Evolutionary conservation across 2,113 vertebrate species (phyloP).

Genomic region (Chroicocephalus ridibundus): DNA sequence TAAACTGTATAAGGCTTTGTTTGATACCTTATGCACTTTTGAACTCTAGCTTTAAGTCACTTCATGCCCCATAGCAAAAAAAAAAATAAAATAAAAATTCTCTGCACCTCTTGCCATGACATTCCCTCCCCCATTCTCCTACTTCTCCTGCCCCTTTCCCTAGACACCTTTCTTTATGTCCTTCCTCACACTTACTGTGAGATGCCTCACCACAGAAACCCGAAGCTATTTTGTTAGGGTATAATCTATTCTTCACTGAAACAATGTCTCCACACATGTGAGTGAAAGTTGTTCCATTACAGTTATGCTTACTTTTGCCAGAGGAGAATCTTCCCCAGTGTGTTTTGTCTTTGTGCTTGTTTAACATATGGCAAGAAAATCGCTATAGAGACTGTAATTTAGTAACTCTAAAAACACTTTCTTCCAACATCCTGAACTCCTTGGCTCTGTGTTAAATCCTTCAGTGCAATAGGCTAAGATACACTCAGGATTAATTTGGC

Average conservation of each 20-base stretch:
- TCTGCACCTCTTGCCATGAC: not conserved
- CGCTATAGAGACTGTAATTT: slow-evolving; percentile 14
- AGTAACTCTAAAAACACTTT: not conserved
- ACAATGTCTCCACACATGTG: not conserved
- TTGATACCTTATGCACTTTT: not conserved
- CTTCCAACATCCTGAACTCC: slow-evolving; percentile 4
- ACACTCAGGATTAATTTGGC: not conserved
- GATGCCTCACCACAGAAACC: not conserved
- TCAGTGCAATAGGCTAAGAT: not conserved
- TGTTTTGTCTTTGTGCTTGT: slow-evolving; percentile 27
- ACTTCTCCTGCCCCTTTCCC: not conserved
- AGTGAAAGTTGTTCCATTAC: not conserved
- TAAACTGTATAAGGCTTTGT: not conserved
- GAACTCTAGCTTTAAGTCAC: not conserved
- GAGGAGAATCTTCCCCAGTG: not conserved
- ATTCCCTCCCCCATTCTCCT: not conserved
- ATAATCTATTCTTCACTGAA: not conserved
- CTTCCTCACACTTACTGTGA: not conserved
- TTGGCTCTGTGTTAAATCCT: not conserved
- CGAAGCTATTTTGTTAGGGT: not conserved
- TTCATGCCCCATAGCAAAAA: not conserved
- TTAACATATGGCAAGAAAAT: slow-evolving; percentile 41
- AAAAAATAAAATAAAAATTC: no score
- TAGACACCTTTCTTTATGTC: not conserved
- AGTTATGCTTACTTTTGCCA: not conserved